Base-by-base conservation (phyloP, 2,888 invertebrate genomes). In the Allophyes oxyacanthae region DNA sequence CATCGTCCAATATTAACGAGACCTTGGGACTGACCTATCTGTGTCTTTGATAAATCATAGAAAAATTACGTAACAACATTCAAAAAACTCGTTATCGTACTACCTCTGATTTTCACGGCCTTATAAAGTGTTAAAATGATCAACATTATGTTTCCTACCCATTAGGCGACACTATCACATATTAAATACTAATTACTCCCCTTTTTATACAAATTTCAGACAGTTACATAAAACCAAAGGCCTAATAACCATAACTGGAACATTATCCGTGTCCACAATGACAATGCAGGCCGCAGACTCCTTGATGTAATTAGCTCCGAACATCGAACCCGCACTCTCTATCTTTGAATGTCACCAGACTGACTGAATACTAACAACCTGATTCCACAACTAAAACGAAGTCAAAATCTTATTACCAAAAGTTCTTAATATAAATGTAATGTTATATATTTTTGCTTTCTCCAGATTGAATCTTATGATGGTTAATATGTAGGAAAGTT, bases 171-270 rank as follows among this genome's bases (percentile, higher is more conserved):
- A n/a, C n/a, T n/a, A n/a, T n/a, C n/a, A n/a, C n/a, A n/a, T n/a
- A n/a, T n/a, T n/a, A n/a, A n/a, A n/a, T n/a, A n/a, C n/a, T n/a
- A n/a, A n/a, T n/a, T n/a, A n/a, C n/a, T 20, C 20, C 20, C 20
- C n/a, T n/a, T n/a, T n/a, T n/a, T n/a, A 20, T 20, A 4, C 20
- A 20, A 20, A 20, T 20, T 4, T 6, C 10, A 38, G 51, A 9
- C 51, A 41, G 14, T 44, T 43, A 45, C 49, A 53, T 45, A 52
- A 53, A 52, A 57, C 37, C 15, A 37, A 49, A 52, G 38, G 42
- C 30, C 33, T 30, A 33, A 54, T 45, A 50, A 37, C 41, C 41
- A 52, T 41, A 30, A 33, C 26, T n/a, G n/a, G n/a, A n/a, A n/a
- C 28, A 20, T 52, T 50, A 50, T 50, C 41, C 36, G 13, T 9